Conservation (phyloP, 2,797 vertebrate genomes). For the Hirundo rustica region DNA sequence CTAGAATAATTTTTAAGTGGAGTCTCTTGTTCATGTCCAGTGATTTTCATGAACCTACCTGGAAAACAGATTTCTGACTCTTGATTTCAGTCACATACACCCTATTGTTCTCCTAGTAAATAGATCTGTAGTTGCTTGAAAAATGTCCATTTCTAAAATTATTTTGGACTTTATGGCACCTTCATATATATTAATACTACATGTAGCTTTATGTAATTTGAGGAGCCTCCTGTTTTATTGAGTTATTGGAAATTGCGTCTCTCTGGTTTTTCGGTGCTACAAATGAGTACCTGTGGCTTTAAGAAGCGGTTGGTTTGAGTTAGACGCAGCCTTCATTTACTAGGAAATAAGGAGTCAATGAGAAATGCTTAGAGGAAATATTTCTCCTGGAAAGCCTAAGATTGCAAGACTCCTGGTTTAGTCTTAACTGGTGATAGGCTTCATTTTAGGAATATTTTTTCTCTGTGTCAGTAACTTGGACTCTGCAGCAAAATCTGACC, state of each 20-base stretch:
- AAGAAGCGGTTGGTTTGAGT: accelerated
- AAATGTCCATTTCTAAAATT: background rate
- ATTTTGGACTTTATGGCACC: accelerated
- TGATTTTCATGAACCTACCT: accelerated
- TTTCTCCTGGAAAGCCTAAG: background rate
- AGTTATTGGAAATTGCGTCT: accelerated
- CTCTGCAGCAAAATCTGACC: constrained; percentile 66
- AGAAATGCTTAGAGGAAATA: background rate
- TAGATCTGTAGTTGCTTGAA: accelerated
- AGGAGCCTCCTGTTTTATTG: accelerated
- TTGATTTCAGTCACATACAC: accelerated
- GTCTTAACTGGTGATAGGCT: accelerated
- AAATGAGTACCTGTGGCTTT: background rate
- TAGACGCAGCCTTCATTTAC: background rate
- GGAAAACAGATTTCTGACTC: accelerated
- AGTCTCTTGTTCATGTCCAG: accelerated
- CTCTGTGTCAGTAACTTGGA: background rate
- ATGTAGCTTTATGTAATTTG: accelerated
- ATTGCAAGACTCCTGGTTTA: accelerated
- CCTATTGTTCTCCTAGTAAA: accelerated
- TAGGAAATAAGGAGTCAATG: background rate
- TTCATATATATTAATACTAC: accelerated
- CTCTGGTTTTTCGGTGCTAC: accelerated
- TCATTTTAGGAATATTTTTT: background rate
- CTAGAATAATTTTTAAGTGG: accelerated